phyloP scores from a whole-genome alignment of 2,797 vertebrate genomes.

The Stomatorhinus walkeri region DNA sequence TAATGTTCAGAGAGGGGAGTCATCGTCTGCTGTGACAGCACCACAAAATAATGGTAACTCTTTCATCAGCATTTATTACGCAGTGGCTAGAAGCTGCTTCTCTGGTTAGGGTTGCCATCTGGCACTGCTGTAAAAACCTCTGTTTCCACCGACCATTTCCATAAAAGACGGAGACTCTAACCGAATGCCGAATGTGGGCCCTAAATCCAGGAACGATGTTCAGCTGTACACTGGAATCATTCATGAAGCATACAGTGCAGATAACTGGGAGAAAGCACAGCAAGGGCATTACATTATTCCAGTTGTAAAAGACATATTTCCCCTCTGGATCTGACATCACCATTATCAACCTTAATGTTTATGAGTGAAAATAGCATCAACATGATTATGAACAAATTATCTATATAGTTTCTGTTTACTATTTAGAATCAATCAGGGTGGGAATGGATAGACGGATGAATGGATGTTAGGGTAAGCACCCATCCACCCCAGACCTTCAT shows the following conservation, averaged over 20 bases:
- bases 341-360: neutral
- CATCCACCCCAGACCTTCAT: neutral
- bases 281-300: neutral
- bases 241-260: neutral
- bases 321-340: neutral
- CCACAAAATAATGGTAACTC: neutral
- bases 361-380: neutral
- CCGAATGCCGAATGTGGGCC: neutral
- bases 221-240: neutral
- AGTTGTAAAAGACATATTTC: neutral
- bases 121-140: neutral
- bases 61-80: neutral
- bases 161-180: neutral
- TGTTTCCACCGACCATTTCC: neutral
- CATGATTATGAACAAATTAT: neutral
- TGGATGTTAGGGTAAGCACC: neutral
- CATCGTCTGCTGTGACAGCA: neutral
- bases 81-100: neutral
- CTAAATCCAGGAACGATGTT: neutral
- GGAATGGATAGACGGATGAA: neutral
- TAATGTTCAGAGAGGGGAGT: neutral
- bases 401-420: neutral
- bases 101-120: neutral
- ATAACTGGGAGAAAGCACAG: neutral
- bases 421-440: neutral